Evolutionary conservation across 2,797 vertebrate genomes (phyloP), one percentile per base, ranked within the genome.

Genomic region (Allobates femoralis): DNA sequence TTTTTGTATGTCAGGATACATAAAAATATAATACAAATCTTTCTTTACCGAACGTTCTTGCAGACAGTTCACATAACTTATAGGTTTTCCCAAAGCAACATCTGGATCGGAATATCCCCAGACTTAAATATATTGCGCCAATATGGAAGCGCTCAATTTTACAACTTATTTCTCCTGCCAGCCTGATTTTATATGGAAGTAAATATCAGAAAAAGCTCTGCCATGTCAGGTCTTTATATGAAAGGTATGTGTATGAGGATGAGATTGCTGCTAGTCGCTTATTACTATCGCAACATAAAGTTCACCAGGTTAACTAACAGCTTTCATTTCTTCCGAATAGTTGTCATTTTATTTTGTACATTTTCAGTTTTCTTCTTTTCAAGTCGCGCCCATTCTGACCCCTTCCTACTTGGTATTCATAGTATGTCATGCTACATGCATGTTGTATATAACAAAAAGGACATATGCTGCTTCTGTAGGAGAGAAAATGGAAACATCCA

Each of bases 11-110:
- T 71, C 34, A 5, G 8, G 30, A 41, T 60, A 58, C 76, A 79
- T 79, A 37, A 60, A 60, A 41, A 79, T 34, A 79, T 62, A 79
- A 79, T 62, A 60, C 58, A 58, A 71, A 58, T 60, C 77, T 79
- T 41, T 64, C 78, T 80, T n/a, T 64, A 28, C 34, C 2, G n/a
- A 80, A 26, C 46, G 78, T 28, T 80, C 58, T 50, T 60, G 56
- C 60, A 51, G 58, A 32, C 16, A 12, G 41, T 64, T 60, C 78
- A 66, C 58, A 60, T 28, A 66, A 64, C 32, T 37, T 79, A 66
- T 66, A 66, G 6, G 50, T 64, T 64, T 46, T 66, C 16, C 28
- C 37, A 18, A 64, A 51, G 37, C 16, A 64, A 62, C 78, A 80
- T 80, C 78, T 80, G 78, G 58, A 80, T 80, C 28, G 64, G 23